phyloP scores from a whole-genome alignment of 2,888 invertebrate species.

The Rhagonycha fulva region DNA sequence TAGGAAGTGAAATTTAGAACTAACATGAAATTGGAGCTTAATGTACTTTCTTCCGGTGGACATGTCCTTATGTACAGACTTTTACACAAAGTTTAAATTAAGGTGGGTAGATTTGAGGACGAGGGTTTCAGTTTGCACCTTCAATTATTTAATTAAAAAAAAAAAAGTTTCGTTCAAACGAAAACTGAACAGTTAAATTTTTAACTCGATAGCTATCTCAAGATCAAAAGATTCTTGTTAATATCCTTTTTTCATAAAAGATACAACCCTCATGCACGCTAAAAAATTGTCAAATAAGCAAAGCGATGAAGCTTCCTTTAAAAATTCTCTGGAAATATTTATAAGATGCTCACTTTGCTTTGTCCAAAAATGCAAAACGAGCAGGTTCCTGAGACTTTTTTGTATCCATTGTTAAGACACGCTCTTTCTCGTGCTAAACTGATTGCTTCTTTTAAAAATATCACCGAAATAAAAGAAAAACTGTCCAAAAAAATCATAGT shows the following conservation, averaged over 20 bases:
- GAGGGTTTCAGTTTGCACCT: not conserved
- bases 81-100: not conserved
- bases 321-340: constrained; percentile 20
- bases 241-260: not conserved
- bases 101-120: not conserved
- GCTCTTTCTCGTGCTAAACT: not conserved
- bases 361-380: constrained; percentile 22
- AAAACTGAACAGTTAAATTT: not conserved
- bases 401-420: constrained; percentile 20
- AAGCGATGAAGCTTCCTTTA: not conserved
- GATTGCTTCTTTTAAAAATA: not conserved
- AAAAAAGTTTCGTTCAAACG: not conserved
- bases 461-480: not conserved
- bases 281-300: constrained; percentile 26
- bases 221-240: not conserved
- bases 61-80: not conserved
- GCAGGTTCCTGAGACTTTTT: constrained; percentile 23
- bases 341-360: constrained; percentile 22
- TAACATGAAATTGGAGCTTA: not conserved
- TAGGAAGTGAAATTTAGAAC: not conserved
- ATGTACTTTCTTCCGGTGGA: not conserved
- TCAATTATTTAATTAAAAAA: not conserved
- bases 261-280: not conserved
- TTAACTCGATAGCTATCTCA: not conserved
- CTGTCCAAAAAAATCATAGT: not conserved